These are phyloP conservation scores for Pseudochirops corinnae DNA, from an alignment of 2,797 vertebrate species.

Conservation along the genomic window DNA sequence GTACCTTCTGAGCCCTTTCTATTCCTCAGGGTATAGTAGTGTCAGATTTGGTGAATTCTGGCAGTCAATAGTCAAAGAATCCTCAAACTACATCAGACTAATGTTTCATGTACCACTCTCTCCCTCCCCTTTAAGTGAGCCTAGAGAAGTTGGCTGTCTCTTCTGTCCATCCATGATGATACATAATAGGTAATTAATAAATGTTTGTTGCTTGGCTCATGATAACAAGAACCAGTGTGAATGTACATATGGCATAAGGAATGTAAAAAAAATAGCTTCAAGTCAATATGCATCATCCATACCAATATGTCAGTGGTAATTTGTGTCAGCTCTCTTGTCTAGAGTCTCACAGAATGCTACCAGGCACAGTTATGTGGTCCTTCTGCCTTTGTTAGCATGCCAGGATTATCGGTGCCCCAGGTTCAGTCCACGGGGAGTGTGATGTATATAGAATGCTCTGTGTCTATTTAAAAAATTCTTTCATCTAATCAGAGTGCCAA, in stretches of 20 bases:
- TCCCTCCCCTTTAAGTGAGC: background rate
- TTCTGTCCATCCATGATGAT: background rate
- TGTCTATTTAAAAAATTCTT: background rate
- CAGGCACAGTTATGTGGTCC: background rate
- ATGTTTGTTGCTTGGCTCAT: background rate
- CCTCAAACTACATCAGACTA: background rate
- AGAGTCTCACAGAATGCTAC: background rate
- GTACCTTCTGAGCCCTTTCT: background rate
- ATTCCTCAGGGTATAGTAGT: background rate
- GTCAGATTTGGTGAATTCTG: background rate
- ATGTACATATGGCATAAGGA: background rate
- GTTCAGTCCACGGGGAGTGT: background rate
- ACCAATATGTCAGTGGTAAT: background rate
- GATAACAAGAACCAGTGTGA: background rate
- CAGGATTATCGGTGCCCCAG: background rate
- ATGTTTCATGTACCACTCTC: background rate
- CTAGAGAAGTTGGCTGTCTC: background rate
- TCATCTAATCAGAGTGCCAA: constrained; percentile 10
- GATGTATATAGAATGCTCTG: background rate
- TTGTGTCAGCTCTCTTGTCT: background rate
- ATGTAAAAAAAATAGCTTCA: background rate
- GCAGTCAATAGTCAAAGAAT: background rate
- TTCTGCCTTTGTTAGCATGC: background rate
- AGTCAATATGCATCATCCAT: background rate
- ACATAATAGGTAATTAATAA: background rate